Evolutionary conservation across 2,797 vertebrate genomes (phyloP), one percentile per base, ranked within the genome.

Genomic region (Pseudochromis fuscus): DNA sequence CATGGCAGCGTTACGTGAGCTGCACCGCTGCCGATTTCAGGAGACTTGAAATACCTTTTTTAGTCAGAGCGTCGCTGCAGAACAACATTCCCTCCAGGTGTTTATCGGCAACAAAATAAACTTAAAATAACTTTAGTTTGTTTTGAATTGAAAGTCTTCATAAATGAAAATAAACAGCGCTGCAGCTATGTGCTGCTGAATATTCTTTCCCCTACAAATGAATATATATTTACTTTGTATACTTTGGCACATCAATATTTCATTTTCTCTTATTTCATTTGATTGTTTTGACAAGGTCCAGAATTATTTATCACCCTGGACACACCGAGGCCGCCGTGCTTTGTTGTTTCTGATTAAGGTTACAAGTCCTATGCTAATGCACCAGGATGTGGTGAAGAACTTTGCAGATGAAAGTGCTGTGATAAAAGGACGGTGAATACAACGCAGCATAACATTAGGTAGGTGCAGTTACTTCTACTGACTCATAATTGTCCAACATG

Each of bases 101-200:
- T 95, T 94, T 93, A 91, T 93, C 88, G 88, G 89, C 89, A 92
- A 87, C 88, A 88, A 92, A 93, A 93, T 91, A 93, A 92, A 93
- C 92, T 88, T 89, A 91, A 94, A 95, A 94, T 94, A 93, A 94
- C 93, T 92, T 90, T 82, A 92, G 94, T 94, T 94, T 94, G 93
- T 94, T 95, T 94, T 95, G 90, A 94, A 92, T 94, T 94, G 92
- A 94, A 95, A 94, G 93, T 93, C 87, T 87, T 89, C 84, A 72
- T 93, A 93, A 94, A 94, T 95, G 92, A 94, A 94, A 94, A 94
- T 95, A 94, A 95, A 95, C 90, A 95, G 83, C 58, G n/a, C 79
- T 81, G 86, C 85, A 91, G 87, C 89, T 75, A 90, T 81, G 84
- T 81, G 85, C 85, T 64, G 64, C 78, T 19, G 45, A 83, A 79